Conservation (phyloP, 2,888 invertebrate species). For the Drosophila suboccidentalis region DNA sequence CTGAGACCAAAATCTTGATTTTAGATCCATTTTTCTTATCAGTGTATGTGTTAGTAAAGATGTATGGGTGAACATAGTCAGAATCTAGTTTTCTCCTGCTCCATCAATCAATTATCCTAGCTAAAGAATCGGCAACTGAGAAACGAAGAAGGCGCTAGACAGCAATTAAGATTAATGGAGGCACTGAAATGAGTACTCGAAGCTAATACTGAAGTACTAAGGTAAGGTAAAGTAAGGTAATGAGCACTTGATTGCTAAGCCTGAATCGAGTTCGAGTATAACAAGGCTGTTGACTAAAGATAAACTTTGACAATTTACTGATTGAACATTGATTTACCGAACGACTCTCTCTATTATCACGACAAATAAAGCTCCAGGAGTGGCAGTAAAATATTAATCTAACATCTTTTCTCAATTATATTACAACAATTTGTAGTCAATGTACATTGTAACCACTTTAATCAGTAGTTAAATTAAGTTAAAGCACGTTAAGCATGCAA, state of each 20-base stretch:
- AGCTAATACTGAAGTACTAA: background rate
- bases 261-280: background rate
- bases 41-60: background rate
- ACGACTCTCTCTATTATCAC: background rate
- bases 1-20: too few relatives aligned
- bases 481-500: background rate
- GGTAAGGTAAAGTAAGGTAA: conserved; percentile 6
- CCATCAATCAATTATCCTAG: conserved; percentile 40
- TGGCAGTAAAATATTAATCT: conserved; percentile 12
- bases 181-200: conserved; percentile 3
- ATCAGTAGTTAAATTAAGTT: conserved; percentile 8
- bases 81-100: conserved; percentile 1
- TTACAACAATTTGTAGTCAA: background rate
- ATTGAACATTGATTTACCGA: conserved; percentile 21
- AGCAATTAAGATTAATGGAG: conserved; percentile 47
- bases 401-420: background rate
- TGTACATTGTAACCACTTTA: background rate
- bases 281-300: conserved; percentile 8
- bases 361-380: background rate
- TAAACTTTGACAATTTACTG: conserved; percentile 9
- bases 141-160: conserved; percentile 11
- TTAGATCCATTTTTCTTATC: too few relatives aligned
- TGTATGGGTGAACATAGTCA: background rate
- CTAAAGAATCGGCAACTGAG: conserved; percentile 9
- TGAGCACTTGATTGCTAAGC: conserved; percentile 6